These are phyloP conservation scores for Galeruca laticollis DNA, from an alignment of 2,888 invertebrate genomes.

Conservation along the genomic window DNA sequence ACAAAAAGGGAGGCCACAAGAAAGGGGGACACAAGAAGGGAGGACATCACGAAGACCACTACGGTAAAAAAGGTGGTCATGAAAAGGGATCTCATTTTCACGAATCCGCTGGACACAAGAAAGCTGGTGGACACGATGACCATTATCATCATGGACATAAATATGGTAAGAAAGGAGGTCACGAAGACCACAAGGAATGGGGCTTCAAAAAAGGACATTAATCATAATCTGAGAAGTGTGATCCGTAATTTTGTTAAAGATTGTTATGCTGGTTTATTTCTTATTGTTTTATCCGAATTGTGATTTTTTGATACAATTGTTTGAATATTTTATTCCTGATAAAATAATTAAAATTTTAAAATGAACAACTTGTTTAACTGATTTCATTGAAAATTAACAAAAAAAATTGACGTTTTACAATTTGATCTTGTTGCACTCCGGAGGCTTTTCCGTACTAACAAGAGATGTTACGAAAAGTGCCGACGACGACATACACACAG, in stretches of 20 bases:
- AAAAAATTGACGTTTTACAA: too few relatives aligned
- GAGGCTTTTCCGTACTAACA: too few relatives aligned
- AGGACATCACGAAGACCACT: conserved; percentile 80
- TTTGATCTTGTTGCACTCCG: too few relatives aligned
- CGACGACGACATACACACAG: too few relatives aligned
- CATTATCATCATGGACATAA: conserved; percentile 81
- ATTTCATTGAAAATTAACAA: too few relatives aligned
- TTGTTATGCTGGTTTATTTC: conserved; percentile 41
- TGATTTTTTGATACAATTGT: background rate
- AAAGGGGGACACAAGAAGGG: conserved; percentile 86
- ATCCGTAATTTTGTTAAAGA: conserved; percentile 41
- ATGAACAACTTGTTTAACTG: too few relatives aligned
- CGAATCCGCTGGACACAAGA: conserved; percentile 84
- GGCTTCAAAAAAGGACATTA: conserved; percentile 70
- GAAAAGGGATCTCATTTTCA: conserved; percentile 85
- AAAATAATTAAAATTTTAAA: background rate
- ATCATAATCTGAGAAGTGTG: conserved; percentile 29
- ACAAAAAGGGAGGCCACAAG: conserved; percentile 84
- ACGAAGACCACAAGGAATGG: conserved; percentile 84
- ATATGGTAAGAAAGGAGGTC: conserved; percentile 84
- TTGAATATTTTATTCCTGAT: background rate
- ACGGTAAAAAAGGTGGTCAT: conserved; percentile 84
- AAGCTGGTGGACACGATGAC: conserved; percentile 81
- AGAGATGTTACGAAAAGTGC: too few relatives aligned
- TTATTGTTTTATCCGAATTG: conserved; percentile 44